Evolutionary conservation across 2,113 vertebrate species (phyloP), one percentile per base, ranked within the genome.

Genomic region (Paedocypris sp.): DNA sequence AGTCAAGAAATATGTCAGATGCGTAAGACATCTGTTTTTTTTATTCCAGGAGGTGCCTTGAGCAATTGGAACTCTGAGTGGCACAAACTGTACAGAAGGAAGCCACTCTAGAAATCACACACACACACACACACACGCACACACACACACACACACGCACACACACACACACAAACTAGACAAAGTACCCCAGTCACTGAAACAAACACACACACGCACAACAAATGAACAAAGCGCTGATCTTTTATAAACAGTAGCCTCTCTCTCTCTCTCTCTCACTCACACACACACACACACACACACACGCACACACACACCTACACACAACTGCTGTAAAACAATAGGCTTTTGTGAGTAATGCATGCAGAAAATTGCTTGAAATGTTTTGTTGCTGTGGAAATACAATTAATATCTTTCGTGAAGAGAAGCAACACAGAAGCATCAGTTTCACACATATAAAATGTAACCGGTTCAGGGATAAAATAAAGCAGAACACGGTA

Each of bases 41-140:
- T 43, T 26, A 53, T 45, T 43, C 42, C 22, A 53, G 29, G 26
- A 41, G 6, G 52, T 11, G 29, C 59, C 26, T 32, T 18, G 6
- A 56, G 51, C 66, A 62, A 45, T 35, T 61, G 18, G 9, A 62
- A 35, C 45, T 12, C 53, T 13, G 15, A 61, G 23, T 49, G 20
- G 47, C 19, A 32, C 19, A 26, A 62, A 43, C n/a, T 45, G 23
- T 26, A 31, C 38, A 62, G n/a, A 43, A 56, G 12, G 23, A n/a
- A n/a, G n/a, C n/a, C 25, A 23, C 13, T 22, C 6, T 26, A 48
- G n/a, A n/a, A 41, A 12, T 12, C 35, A 20, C 54, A 43, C 54
- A 12, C 10, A 35, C 18, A 51, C 1, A 16, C 4, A 23, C 3
- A 42, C 20, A 49, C 19, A 18, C n/a, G n/a, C n/a, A 15, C n/a